Evolutionary conservation across 2,113 vertebrate genomes (phyloP), one percentile per base, ranked within the genome.

Genomic region (Butastur rufipennis): DNA sequence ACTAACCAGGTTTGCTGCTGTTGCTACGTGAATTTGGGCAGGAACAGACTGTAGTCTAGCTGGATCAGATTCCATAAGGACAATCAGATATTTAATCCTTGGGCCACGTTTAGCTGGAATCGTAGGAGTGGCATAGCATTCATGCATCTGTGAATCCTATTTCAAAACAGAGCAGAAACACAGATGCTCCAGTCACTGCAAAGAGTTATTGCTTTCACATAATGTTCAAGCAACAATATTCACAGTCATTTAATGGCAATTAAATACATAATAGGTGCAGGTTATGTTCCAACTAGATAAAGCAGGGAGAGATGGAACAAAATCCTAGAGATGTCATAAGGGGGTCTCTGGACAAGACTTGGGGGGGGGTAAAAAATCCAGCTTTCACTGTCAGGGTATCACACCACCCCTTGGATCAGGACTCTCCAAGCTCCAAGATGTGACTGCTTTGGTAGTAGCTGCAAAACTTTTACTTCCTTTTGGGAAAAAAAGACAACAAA

Each of bases 321-420:
- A 81, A 73, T 56, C 31, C 48, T 65, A 66, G 18, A 42, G 26
- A 45, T 34, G 12, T 59, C 13, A 23, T 9, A 11, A 9, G 3
- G 7, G 10, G 20, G 34, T 53, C 27, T 38, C n/a, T 73, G 19
- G n/a, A 50, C 23, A 79, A 84, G 19, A n/a, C 12, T 42, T 17
- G 4, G 17, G 9, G 10, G 14, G 2, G 6, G 8, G 6, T 3
- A 27, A 38, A 47, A 66, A 42, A 8, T 7, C 4, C 38, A 32
- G 9, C 9, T 81, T 92, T 78, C 63, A 61, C 14, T 59, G 7
- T 25, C 58, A 55, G 34, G 15, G 1, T 72, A 66, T n/a, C 47
- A 48, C 29, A 55, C 10, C 42, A 43, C 8, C 15, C 43, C 38
- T 70, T 74, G 48, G 22, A 66, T 55, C 29, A 66, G 52, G 56